phyloP scores from a whole-genome alignment of 2,888 invertebrate genomes.

The Caradrina clavipalpis region DNA sequence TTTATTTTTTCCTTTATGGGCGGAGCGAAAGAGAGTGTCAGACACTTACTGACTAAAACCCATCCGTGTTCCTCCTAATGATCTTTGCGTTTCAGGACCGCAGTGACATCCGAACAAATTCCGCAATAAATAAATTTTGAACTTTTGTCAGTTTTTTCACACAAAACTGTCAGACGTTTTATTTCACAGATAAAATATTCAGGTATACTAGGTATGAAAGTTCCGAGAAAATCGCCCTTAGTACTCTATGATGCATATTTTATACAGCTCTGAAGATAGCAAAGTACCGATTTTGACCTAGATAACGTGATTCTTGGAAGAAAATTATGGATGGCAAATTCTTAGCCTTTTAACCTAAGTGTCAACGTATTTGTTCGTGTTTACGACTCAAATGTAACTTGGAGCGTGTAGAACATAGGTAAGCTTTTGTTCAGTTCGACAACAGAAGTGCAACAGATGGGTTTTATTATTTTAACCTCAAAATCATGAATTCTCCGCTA shows the following conservation, averaged over 20 bases:
- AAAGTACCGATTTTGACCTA: background rate
- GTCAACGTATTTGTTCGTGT: background rate
- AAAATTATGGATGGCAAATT: background rate
- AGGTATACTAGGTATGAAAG: too few species aligned
- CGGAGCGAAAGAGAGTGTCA: too few species aligned
- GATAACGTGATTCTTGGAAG: slow-evolving; percentile 9
- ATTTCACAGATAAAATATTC: too few species aligned
- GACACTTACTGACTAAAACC: too few species aligned
- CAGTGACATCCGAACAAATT: too few species aligned
- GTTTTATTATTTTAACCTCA: background rate
- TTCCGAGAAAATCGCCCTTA: too few species aligned
- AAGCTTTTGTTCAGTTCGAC: background rate
- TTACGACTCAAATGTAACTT: background rate
- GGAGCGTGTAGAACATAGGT: background rate
- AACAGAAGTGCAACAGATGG: background rate
- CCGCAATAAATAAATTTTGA: too few species aligned
- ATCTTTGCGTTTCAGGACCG: too few species aligned
- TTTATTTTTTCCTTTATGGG: too few species aligned
- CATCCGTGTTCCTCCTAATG: too few species aligned
- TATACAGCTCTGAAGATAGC: slow-evolving; percentile 5
- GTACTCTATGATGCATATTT: slow-evolving; percentile 16
- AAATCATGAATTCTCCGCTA: background rate
- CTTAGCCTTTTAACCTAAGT: background rate
- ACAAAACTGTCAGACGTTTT: too few species aligned
- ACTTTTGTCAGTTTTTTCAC: too few species aligned